These are phyloP conservation scores for Papilio gigon DNA, from an alignment of 2,888 invertebrate species.

Conservation along the genomic window DNA sequence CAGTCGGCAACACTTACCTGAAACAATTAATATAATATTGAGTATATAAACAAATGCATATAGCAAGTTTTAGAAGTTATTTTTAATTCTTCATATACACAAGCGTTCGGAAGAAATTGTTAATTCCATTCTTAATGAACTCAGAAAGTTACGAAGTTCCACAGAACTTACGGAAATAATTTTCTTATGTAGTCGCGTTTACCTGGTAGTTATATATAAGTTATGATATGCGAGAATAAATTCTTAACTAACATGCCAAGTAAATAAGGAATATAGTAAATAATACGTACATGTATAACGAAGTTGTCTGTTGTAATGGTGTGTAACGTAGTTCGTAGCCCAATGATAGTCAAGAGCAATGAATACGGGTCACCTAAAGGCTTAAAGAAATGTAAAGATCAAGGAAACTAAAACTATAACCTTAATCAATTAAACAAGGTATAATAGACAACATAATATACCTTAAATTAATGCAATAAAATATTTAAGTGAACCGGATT, in stretches of 20 bases:
- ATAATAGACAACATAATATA: no score
- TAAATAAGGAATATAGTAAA: not conserved
- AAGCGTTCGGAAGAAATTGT: not conserved
- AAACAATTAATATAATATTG: not conserved
- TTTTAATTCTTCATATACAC: not conserved
- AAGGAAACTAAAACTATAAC: no score
- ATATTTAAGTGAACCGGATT: no score
- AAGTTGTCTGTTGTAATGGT: not conserved
- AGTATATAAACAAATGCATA: no score
- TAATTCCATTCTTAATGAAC: not conserved
- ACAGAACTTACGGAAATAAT: not conserved
- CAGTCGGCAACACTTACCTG: not conserved
- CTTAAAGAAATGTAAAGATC: no score
- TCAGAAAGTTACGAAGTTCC: not conserved
- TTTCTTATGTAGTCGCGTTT: not conserved
- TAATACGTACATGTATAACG: not conserved
- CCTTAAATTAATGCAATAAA: no score
- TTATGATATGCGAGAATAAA: not conserved
- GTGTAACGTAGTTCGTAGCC: no score
- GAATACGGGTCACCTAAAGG: no score
- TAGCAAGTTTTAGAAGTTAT: not conserved
- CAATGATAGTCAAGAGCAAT: no score
- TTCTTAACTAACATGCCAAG: not conserved
- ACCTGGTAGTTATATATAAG: conserved; percentile 4
- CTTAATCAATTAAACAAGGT: no score